Conservation (phyloP, 2,888 invertebrate species). For the Caenorhabditis sp. region DNA sequence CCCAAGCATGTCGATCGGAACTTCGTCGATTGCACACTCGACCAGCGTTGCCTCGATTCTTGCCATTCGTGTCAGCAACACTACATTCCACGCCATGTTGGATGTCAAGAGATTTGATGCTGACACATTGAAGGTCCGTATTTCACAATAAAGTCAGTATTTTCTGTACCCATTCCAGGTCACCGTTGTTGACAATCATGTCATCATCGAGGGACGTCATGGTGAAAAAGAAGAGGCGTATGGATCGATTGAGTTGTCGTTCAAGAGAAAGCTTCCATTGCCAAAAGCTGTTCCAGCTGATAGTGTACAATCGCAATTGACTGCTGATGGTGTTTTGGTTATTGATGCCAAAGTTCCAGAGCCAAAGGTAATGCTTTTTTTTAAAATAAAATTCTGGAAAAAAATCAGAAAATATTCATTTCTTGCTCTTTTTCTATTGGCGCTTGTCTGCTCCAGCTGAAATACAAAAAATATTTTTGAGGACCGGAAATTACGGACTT, state of each 20-base stretch:
- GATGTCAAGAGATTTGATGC: slow-evolving; percentile 63
- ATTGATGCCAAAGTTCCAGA: slow-evolving; percentile 52
- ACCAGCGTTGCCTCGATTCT: background rate
- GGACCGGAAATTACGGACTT: background rate
- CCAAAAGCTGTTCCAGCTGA: slow-evolving; percentile 60
- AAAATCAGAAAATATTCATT: no score
- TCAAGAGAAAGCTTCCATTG: slow-evolving; percentile 58
- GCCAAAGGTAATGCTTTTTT: slow-evolving; percentile 16
- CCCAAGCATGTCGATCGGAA: slow-evolving; percentile 28
- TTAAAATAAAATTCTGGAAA: background rate
- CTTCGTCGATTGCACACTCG: slow-evolving; percentile 2
- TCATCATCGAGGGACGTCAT: slow-evolving; percentile 64
- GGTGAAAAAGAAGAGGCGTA: slow-evolving; percentile 64
- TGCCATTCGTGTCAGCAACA: slow-evolving; percentile 56
- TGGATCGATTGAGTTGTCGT: slow-evolving; percentile 54
- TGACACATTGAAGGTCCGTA: slow-evolving; percentile 61
- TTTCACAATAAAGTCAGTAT: background rate
- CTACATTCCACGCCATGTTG: slow-evolving; percentile 58
- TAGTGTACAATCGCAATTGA: slow-evolving; percentile 59
- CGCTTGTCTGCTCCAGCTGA: no score
- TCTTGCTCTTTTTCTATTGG: no score
- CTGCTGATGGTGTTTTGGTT: slow-evolving; percentile 61
- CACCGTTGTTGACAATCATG: slow-evolving; percentile 60
- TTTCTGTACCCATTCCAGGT: slow-evolving; percentile 49
- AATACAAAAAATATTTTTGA: background rate